phyloP scores from a whole-genome alignment of 2,113 vertebrate genomes.

The Mugil cephalus region DNA sequence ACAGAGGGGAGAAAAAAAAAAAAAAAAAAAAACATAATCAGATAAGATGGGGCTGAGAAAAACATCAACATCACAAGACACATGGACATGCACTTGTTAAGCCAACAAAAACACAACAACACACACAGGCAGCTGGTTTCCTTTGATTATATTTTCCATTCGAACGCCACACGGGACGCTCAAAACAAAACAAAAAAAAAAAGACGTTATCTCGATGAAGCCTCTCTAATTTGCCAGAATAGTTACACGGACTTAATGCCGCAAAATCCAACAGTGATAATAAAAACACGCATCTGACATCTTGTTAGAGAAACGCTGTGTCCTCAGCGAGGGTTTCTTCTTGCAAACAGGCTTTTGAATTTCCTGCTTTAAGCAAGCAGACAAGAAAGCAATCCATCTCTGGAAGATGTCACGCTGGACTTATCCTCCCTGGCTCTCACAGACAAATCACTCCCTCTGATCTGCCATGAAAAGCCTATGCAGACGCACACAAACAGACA shows the following conservation, averaged over 20 bases:
- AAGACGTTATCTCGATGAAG: constrained; percentile 1
- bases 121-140: constrained; percentile 31
- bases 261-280: constrained; percentile 8
- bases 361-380: constrained; percentile 32
- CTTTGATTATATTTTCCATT: constrained; percentile 39
- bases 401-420: constrained; percentile 45
- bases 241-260: constrained; percentile 5
- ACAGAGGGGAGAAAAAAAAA: no score
- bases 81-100: constrained; percentile 31
- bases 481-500: constrained; percentile 3
- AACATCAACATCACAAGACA: constrained; percentile 67
- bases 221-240: constrained; percentile 19
- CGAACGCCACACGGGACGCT: not conserved
- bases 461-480: constrained; percentile 22
- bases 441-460: constrained; percentile 53
- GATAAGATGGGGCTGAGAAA: constrained; percentile 55
- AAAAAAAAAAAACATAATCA: constrained; percentile 40
- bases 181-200: constrained; percentile 10
- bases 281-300: constrained; percentile 15
- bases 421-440: constrained; percentile 35
- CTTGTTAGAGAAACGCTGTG: constrained; percentile 13
- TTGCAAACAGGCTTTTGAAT: constrained; percentile 33
- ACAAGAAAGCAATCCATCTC: constrained; percentile 38
- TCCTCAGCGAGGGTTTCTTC: constrained; percentile 13
- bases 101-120: constrained; percentile 40